Evolutionary conservation across 2,888 invertebrate species (phyloP).

Genomic region (Cactoblastis cactorum): DNA sequence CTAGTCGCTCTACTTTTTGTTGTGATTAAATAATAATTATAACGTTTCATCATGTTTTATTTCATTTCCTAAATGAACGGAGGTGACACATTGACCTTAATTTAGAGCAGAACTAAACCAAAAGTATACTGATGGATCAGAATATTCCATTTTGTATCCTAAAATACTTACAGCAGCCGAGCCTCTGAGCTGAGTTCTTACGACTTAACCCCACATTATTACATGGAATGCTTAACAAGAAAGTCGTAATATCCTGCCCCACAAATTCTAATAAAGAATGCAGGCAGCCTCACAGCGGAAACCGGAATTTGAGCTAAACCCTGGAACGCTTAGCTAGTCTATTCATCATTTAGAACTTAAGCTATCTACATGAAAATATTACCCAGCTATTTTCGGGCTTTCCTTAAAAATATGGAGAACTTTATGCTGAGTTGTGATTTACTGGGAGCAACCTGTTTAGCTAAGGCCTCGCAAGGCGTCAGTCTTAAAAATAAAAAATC

Average conservation of each 20-base stretch:
- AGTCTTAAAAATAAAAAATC: too few relatives aligned
- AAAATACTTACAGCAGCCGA: too few relatives aligned
- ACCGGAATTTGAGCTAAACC: constrained; percentile 3
- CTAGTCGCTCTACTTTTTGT: constrained; percentile 59
- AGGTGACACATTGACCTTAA: too few relatives aligned
- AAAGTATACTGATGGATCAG: too few relatives aligned
- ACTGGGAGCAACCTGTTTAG: background rate
- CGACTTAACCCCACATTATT: background rate
- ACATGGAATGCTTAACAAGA: background rate
- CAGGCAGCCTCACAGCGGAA: background rate
- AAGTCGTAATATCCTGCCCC: constrained; percentile 2
- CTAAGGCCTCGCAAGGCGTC: too few relatives aligned
- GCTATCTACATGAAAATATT: constrained; percentile 2
- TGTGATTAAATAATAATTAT: constrained; percentile 7
- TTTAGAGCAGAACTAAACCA: too few relatives aligned
- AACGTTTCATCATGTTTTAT: background rate
- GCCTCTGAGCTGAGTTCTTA: too few relatives aligned
- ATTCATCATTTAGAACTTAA: constrained; percentile 10
- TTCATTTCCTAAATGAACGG: too few relatives aligned
- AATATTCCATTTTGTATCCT: too few relatives aligned
- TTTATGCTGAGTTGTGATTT: background rate
- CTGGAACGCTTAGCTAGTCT: constrained; percentile 4
- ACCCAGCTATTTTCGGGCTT: background rate
- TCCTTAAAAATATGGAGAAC: background rate
- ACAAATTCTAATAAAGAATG: constrained; percentile 7